These are phyloP conservation scores for Netelia fuscicornis DNA, from an alignment of 2,888 invertebrate genomes.

Conservation along the genomic window DNA sequence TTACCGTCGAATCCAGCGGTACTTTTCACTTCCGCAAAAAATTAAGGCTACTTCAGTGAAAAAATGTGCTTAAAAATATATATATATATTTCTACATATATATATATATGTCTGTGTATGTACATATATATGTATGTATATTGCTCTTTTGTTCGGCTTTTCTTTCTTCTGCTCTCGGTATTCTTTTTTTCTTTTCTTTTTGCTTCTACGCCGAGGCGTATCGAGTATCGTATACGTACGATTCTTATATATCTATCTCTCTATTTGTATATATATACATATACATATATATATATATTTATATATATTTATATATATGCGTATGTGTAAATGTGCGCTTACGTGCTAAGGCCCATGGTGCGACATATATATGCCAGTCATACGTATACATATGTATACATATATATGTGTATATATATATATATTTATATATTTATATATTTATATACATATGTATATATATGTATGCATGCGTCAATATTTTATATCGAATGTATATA, in stretches of 20 bases:
- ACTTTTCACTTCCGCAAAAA: constrained; percentile 6
- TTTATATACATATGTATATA: constrained; percentile 8
- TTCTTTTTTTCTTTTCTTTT: background rate
- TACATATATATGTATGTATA: no score
- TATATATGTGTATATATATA: background rate
- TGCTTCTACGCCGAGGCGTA: background rate
- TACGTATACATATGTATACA: constrained; percentile 20
- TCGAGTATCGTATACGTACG: constrained; percentile 6
- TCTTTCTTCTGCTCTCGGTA: background rate
- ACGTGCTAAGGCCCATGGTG: constrained; percentile 71
- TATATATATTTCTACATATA: constrained; percentile 37
- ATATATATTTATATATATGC: constrained; percentile 30
- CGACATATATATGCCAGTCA: constrained; percentile 49
- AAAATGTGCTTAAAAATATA: constrained; percentile 64
- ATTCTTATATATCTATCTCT: constrained; percentile 7
- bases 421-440: constrained; percentile 31
- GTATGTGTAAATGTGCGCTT: constrained; percentile 68
- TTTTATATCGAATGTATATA: background rate
- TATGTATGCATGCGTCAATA: background rate
- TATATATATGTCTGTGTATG: background rate
- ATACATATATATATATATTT: constrained; percentile 37
- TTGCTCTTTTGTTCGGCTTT: constrained; percentile 8
- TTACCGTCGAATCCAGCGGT: no score
- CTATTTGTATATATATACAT: constrained; percentile 24
- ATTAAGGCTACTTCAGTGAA: constrained; percentile 69